Conservation (phyloP, 2,113 vertebrate genomes). For the Cygnus buccinator region DNA sequence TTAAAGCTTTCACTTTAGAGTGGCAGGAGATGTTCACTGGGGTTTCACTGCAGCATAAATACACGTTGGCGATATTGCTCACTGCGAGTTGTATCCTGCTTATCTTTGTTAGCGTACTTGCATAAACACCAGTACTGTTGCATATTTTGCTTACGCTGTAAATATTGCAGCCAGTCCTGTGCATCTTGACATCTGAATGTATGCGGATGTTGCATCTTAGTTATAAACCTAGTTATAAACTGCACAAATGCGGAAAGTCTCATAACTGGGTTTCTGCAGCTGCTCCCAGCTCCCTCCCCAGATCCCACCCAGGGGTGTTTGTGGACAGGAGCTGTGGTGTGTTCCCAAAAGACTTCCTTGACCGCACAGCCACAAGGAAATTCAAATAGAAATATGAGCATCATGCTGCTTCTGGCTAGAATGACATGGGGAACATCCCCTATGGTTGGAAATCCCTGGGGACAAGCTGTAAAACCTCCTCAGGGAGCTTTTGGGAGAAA, state of each 20-base stretch:
- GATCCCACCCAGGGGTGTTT: not conserved
- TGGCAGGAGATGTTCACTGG: not conserved
- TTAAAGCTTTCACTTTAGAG: not conserved
- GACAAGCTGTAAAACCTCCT: not conserved
- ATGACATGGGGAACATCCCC: not conserved
- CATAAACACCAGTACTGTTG: not conserved
- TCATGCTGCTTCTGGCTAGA: not conserved
- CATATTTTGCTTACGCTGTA: not conserved
- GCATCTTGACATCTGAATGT: accelerated
- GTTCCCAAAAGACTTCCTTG: accelerated
- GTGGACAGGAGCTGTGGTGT: not conserved
- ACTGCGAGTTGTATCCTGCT: not conserved
- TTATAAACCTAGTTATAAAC: not conserved
- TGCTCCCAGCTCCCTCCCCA: not conserved
- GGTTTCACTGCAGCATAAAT: not conserved
- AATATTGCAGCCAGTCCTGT: not conserved
- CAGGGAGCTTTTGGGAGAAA: not conserved
- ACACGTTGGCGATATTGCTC: not conserved
- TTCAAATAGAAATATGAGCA: accelerated
- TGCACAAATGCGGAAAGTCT: not conserved
- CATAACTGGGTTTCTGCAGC: accelerated
- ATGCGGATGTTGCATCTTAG: accelerated
- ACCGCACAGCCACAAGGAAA: not conserved
- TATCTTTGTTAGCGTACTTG: not conserved
- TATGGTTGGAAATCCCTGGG: not conserved